phyloP scores from a whole-genome alignment of 1,140 invertebrate species.

The Steinernema feltiae region DNA sequence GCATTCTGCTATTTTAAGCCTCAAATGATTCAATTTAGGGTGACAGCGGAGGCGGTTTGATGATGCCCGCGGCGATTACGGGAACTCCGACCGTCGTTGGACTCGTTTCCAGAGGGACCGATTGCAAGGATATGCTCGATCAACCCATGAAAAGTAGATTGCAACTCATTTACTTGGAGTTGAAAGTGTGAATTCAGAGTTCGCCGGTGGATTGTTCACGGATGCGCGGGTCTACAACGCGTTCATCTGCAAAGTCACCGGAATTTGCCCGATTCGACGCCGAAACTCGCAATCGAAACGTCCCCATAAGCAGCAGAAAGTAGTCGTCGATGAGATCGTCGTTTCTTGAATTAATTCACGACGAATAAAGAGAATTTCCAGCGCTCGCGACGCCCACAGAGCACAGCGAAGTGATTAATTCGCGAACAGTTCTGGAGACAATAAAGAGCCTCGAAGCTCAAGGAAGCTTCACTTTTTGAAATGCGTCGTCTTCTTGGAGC shows the following conservation, averaged over 20 bases:
- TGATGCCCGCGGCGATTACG: neutral
- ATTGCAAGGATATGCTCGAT: neutral
- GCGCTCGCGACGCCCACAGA: too few species aligned
- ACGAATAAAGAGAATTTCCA: too few species aligned
- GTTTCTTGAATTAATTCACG: too few species aligned
- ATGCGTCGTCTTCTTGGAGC: neutral
- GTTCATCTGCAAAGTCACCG: neutral
- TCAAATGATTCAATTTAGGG: neutral
- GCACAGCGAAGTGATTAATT: too few species aligned
- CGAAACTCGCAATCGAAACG: neutral
- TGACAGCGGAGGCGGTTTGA: neutral
- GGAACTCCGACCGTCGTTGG: neutral
- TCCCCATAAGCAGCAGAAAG: neutral
- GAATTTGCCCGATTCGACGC: neutral
- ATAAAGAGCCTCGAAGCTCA: too few species aligned
- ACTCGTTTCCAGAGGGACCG: neutral
- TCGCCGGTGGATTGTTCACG: neutral
- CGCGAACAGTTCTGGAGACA: too few species aligned
- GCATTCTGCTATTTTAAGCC: neutral
- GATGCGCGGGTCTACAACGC: neutral
- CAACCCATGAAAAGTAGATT: neutral
- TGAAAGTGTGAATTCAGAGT: neutral
- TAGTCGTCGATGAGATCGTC: too few species aligned
- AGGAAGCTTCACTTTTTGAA: neutral
- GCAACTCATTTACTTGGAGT: neutral